phyloP scores from a whole-genome alignment of 2,113 vertebrate species.

The Hydropotes inermis region DNA sequence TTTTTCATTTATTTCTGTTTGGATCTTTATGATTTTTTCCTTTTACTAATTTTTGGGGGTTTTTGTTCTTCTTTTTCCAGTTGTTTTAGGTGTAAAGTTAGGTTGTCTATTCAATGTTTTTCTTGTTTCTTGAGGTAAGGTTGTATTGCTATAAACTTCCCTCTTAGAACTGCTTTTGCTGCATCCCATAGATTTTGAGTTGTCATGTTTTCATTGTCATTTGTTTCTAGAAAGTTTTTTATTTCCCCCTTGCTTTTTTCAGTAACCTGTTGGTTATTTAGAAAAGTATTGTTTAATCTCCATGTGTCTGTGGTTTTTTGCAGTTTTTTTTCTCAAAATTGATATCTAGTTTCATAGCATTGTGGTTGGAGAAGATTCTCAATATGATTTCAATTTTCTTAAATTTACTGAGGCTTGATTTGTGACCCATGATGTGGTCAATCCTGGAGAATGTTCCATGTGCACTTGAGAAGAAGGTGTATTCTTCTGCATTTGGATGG shows the following conservation, averaged over 20 bases:
- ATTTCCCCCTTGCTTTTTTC: not conserved
- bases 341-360: not conserved
- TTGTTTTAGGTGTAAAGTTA: not conserved
- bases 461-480: not conserved
- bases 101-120: not conserved
- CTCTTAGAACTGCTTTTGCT: not conserved
- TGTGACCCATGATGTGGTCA: not conserved
- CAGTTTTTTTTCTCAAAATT: not conserved
- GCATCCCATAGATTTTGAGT: not conserved
- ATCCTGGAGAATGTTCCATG: not conserved
- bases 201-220: not conserved
- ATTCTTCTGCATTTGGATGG: not conserved
- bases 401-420: not conserved
- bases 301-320: not conserved
- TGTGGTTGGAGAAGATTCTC: not conserved
- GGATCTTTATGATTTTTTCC: not conserved
- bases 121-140: not conserved
- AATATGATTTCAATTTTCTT: not conserved
- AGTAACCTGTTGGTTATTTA: not conserved
- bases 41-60: not conserved
- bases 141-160: fast-evolving
- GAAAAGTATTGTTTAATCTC: not conserved
- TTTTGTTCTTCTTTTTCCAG: not conserved
- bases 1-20: not conserved
- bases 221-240: not conserved